phyloP scores from a whole-genome alignment of 2,113 vertebrate species.

The Gobiocypris rarus region DNA sequence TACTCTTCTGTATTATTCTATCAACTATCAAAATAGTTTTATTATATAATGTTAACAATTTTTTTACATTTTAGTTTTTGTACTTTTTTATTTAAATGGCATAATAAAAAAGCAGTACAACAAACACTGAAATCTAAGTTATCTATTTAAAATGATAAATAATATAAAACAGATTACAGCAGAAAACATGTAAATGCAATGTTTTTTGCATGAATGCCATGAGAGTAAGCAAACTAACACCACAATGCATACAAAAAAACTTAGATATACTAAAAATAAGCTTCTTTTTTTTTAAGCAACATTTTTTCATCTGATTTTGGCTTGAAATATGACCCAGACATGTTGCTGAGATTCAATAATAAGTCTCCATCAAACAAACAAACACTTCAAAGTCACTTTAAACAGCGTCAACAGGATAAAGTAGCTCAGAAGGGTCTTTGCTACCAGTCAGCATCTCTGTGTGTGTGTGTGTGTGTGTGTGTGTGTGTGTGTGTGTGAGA shows the following conservation, averaged over 20 bases:
- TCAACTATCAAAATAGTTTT: too few species aligned
- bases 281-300: neutral
- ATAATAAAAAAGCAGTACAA: neutral
- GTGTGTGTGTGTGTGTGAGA: conserved; percentile 12
- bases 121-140: too few species aligned
- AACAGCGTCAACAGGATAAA: neutral
- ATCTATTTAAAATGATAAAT: too few species aligned
- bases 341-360: neutral
- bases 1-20: too few species aligned
- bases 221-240: neutral
- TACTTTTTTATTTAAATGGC: neutral
- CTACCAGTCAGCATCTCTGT: neutral
- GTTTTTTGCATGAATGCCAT: neutral
- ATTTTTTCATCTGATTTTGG: neutral
- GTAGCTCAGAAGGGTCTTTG: neutral
- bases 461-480: neutral
- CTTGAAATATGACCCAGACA: neutral
- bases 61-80: too few species aligned
- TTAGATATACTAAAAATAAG: neutral
- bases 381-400: neutral
- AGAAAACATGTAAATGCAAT: too few species aligned
- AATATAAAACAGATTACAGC: too few species aligned
- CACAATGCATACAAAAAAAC: neutral
- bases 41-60: too few species aligned
- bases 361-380: neutral